Percentiles rank a stretch among this genome's conserved stretches.
phyloP scores from a whole-genome alignment of 2,888 invertebrate species.

The Thecophora atra region DNA sequence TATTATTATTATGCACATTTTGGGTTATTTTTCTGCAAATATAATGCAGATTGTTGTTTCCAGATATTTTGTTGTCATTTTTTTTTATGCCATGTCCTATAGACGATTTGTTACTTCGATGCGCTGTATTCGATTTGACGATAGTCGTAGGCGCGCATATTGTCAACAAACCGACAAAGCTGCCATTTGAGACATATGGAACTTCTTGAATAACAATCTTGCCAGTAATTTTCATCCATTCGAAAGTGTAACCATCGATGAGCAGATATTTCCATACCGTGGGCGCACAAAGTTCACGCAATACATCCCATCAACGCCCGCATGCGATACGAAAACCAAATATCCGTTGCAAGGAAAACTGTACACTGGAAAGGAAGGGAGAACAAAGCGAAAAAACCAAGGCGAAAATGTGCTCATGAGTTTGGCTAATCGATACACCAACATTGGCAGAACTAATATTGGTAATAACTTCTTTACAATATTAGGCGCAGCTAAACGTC shows the following conservation, averaged over 20 bases:
- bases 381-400: slow-evolving; percentile 40
- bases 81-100: slow-evolving; percentile 32
- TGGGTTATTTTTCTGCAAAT: slow-evolving; percentile 12
- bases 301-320: slow-evolving; percentile 38
- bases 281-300: slow-evolving; percentile 36
- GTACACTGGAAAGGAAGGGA: slow-evolving; percentile 38
- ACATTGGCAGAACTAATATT: slow-evolving; percentile 38
- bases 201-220: slow-evolving; percentile 27
- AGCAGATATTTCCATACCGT: slow-evolving; percentile 38
- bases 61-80: slow-evolving; percentile 20
- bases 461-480: slow-evolving; percentile 42
- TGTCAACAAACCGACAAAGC: slow-evolving; percentile 27
- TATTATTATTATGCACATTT: slow-evolving; percentile 8
- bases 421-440: slow-evolving; percentile 39
- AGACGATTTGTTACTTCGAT: slow-evolving; percentile 45
- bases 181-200: slow-evolving; percentile 33
- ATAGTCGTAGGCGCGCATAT: slow-evolving; percentile 46
- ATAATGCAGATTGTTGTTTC: slow-evolving; percentile 35
- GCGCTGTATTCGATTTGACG: slow-evolving; percentile 53
- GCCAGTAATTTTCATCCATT: slow-evolving; percentile 35
- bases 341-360: slow-evolving; percentile 42
- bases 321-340: slow-evolving; percentile 38
- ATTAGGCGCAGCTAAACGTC: slow-evolving; percentile 21
- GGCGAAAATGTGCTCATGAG: slow-evolving; percentile 42
- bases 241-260: slow-evolving; percentile 39